Evolutionary conservation across 2,113 vertebrate species (phyloP).

Genomic region (Phyllostomus hastatus): DNA sequence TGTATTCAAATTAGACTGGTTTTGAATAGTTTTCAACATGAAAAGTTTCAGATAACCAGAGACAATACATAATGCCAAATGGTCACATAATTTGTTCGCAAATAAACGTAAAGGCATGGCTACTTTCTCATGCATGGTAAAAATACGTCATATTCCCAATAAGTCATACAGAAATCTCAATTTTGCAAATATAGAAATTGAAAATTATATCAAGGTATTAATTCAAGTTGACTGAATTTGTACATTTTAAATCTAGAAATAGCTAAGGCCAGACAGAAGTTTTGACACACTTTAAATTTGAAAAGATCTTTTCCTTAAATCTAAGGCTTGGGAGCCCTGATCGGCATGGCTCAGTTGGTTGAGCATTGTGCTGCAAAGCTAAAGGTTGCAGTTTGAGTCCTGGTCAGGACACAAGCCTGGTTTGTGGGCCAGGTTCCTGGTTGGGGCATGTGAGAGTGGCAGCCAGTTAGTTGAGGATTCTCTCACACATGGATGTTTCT

Average conservation of each 20-base stretch:
- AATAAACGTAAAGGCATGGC: background rate
- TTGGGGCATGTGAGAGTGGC: too few species aligned
- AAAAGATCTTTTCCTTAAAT: constrained; percentile 52
- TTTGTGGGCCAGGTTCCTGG: too few species aligned
- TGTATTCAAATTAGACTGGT: background rate
- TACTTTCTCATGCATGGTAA: background rate
- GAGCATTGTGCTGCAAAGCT: too few species aligned
- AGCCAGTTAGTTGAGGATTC: too few species aligned
- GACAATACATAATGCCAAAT: background rate
- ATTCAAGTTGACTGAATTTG: background rate
- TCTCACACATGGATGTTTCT: too few species aligned
- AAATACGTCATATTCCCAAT: background rate
- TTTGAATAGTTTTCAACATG: constrained; percentile 20
- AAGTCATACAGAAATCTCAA: constrained; percentile 10
- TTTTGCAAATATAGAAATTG: constrained; percentile 27
- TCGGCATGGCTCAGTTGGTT: too few species aligned
- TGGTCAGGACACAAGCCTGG: too few species aligned
- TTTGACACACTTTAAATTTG: constrained; percentile 47
- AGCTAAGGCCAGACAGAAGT: constrained; percentile 7
- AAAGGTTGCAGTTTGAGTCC: too few species aligned
- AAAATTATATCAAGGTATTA: constrained; percentile 18
- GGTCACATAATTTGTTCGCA: background rate
- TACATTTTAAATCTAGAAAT: constrained; percentile 38
- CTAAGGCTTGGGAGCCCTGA: constrained; percentile 31
- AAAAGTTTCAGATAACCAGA: background rate